These are phyloP conservation scores for Noctua comes DNA, from an alignment of 2,888 invertebrate genomes.

Conservation along the genomic window DNA sequence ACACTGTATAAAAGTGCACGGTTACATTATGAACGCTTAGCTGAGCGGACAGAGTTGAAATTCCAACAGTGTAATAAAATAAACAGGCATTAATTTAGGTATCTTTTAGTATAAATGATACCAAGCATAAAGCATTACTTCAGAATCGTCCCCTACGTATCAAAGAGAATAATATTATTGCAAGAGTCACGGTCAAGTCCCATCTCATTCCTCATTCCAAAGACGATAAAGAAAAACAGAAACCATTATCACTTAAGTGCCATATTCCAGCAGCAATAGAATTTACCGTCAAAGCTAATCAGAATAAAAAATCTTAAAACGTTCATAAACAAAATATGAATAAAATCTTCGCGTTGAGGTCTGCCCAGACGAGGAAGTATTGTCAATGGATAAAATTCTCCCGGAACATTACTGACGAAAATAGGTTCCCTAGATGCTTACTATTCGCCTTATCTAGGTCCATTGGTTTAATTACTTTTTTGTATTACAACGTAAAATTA, in stretches of 20 bases:
- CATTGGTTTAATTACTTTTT: neutral
- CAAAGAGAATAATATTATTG: neutral
- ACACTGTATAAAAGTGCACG: too few relatives aligned
- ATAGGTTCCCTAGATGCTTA: neutral
- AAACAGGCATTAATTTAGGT: too few relatives aligned
- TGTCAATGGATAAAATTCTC: neutral
- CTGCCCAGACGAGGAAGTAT: neutral
- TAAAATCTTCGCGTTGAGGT: constrained; percentile 34
- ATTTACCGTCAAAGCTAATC: constrained; percentile 54
- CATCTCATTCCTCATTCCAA: constrained; percentile 22
- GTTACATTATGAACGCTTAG: too few relatives aligned
- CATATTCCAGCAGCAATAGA: constrained; percentile 47
- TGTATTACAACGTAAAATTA: too few relatives aligned
- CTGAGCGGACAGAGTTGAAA: neutral
- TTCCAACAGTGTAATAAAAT: neutral
- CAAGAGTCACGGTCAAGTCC: constrained; percentile 12
- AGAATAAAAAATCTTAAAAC: constrained; percentile 55
- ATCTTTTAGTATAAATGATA: neutral
- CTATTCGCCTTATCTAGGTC: neutral
- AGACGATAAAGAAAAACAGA: constrained; percentile 12
- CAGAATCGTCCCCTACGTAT: neutral
- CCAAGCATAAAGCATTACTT: neutral
- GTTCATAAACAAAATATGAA: constrained; percentile 65
- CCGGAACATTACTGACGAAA: neutral
- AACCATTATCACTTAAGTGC: constrained; percentile 28